Percentiles rank a stretch among this genome's conserved stretches.
Conservation (phyloP, 2,113 vertebrate genomes). For the Chaetorhynchus papuensis region DNA sequence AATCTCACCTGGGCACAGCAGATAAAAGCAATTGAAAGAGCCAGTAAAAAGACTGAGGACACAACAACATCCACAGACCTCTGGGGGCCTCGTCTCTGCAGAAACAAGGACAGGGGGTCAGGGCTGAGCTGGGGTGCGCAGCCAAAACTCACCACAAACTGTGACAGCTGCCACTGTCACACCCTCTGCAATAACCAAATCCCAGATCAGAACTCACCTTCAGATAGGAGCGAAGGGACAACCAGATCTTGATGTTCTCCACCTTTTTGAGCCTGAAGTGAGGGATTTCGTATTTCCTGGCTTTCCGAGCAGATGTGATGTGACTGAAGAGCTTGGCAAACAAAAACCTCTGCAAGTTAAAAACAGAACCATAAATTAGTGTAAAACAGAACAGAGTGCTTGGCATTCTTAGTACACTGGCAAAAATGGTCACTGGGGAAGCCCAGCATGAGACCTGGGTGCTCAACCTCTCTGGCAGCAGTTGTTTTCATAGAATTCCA, state of each 20-base stretch:
- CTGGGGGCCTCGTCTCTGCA: slow-evolving; percentile 92
- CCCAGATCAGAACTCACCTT: slow-evolving; percentile 74
- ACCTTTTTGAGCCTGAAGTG: slow-evolving; percentile 98
- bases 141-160: not conserved
- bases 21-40: slow-evolving; percentile 93
- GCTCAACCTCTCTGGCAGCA: not conserved
- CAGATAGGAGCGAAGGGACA: slow-evolving; percentile 93
- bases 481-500: not conserved
- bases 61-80: slow-evolving; percentile 97
- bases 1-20: slow-evolving; percentile 91
- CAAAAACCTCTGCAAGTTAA: slow-evolving; percentile 83
- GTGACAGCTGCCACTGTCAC: not conserved
- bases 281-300: slow-evolving; percentile 95
- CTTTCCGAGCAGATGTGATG: slow-evolving; percentile 95
- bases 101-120: not conserved
- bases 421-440: not conserved
- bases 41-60: slow-evolving; percentile 90
- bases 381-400: not conserved
- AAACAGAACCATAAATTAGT: not conserved
- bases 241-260: slow-evolving; percentile 99
- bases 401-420: not conserved
- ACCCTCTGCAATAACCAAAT: not conserved
- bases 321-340: slow-evolving; percentile 98
- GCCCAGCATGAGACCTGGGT: not conserved
- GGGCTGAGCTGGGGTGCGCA: not conserved